Base-by-base conservation (phyloP, 2,113 vertebrate genomes). In the Nettapus auritus region DNA sequence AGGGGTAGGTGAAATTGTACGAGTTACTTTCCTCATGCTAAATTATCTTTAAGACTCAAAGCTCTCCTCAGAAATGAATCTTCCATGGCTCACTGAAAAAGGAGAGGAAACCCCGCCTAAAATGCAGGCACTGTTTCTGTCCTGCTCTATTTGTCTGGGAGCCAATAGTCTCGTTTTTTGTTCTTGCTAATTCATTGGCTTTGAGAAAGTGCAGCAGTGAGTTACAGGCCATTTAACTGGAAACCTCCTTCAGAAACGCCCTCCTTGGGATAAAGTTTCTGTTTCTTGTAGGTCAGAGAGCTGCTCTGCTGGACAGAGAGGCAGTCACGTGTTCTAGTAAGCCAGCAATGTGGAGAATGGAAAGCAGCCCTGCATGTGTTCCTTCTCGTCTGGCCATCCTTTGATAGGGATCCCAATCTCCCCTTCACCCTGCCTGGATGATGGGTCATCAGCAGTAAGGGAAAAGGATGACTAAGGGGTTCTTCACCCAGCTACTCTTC, bases 81-180 rank as follows among this genome's bases (percentile, higher is more conserved):
- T 96, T 96, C 86, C 76, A 89, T 92, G 81, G 90, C 81, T 90
- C 83, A 53, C 62, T 88, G 95, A 89, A 95, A 95, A 73, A 79
- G 80, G 85, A 91, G 87, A 93, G 88, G 80, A 94, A 96, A 46
- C 57, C 31, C 46, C 93, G 17, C 36, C 44, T 82, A 50, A 95
- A 81, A 40, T 50, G 57, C 34, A 76, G 80, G 8, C 66, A 22
- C 48, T 11, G 26, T 74, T 94, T 92, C 69, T 90, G 69, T 67
- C 78, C 62, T 2, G 2, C 67, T 68, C 76, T 80, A 14, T 85
- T 88, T 88, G 86, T 86, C 76, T 77, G 26, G 21, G 73, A 91
- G 95, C 94, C 76, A 95, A 1, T 52, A 67, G 89, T 95, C 85
- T 97, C 89, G 44, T 6, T 93, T 94, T 88, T 90, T 80, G 62